Base-by-base conservation (phyloP, 2,797 vertebrate genomes). In the Cyprinodon diabolis region DNA sequence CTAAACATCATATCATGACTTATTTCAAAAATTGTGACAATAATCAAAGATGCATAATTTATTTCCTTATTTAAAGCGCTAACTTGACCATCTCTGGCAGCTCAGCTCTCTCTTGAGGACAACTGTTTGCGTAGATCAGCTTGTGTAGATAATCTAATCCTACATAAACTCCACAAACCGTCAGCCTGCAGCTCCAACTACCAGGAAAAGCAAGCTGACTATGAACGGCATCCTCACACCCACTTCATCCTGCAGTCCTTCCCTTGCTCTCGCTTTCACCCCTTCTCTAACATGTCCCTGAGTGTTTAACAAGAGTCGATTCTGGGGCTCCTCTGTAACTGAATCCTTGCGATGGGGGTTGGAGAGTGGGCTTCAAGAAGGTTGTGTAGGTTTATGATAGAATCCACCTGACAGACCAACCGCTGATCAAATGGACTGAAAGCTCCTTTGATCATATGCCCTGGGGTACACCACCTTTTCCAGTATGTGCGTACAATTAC, bases 271-370 rank as follows among this genome's bases (percentile, higher is more conserved):
- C 83, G 76, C 76, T 77, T 43, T 43, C 87, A 80, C 75, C 81
- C 65, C 84, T 73, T 74, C 82, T 86, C 76, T 82, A 56, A 81
- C 88, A 78, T 82, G 66, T 30, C 76, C 70, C 76, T 69, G 73
- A 70, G 79, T 83, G 84, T 83, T 77, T 86, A 62, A 78, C 62
- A 23, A 87, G 88, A 91, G 89, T 89, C 79, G 58, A 55, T 66
- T 49, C 79, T 84, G 66, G 75, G 79, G 80, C 82, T 87, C 60
- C 69, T 63, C 79, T 92, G 92, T 92, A 93, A 94, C 85, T 13
- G 12, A 91, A 92, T 83, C 91, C 84, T 84, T 66, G 84, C 82
- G 87, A 82, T 69, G 78, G 76, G 81, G 83, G 80, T 23, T 25
- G 66, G 43, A 68, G 45, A 72, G 77, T 37, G 7, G 49, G 70